Evolutionary conservation across 37 sponge, comb jelly and placozoan species (phyloP).

Genomic region (Ianthella basta): DNA sequence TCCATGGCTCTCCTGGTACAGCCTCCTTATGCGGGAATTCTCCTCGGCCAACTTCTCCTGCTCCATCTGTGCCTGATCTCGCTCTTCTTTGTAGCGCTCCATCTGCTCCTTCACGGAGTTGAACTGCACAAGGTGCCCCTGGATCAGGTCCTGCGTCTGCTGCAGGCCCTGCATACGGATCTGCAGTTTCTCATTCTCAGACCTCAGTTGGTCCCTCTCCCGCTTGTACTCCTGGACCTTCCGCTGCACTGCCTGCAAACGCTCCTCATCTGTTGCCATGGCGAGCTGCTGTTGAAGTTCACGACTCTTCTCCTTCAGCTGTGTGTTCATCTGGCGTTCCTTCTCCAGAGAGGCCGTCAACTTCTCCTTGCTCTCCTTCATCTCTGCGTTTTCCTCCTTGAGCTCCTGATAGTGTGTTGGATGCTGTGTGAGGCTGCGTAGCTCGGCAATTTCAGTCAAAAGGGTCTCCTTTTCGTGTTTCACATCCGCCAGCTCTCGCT

Average conservation of each 20-base stretch:
- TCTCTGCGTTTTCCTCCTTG: neutral
- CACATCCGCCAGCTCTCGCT: slow-evolving; percentile 1
- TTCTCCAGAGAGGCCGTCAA: neutral
- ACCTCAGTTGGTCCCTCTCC: slow-evolving; percentile 19
- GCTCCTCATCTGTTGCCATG: slow-evolving; percentile 1
- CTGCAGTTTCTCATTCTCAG: slow-evolving; percentile 26
- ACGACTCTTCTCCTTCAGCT: neutral
- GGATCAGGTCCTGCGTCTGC: slow-evolving; percentile 20
- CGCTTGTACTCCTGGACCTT: slow-evolving; percentile 12
- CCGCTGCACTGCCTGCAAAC: neutral
- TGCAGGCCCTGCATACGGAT: neutral
- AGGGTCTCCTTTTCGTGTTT: slow-evolving; percentile 18
- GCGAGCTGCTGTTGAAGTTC: slow-evolving; percentile 20
- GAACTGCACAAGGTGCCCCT: slow-evolving; percentile 16
- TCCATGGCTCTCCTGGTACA: neutral
- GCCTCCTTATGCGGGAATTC: neutral
- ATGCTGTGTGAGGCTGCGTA: neutral
- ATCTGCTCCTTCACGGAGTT: neutral
- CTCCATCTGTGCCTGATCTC: neutral
- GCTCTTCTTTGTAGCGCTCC: neutral
- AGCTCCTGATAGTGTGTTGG: slow-evolving; percentile 8
- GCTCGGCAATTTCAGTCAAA: neutral
- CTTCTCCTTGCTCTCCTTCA: slow-evolving; percentile 2
- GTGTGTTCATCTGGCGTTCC: neutral
- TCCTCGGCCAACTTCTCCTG: neutral